Evolutionary conservation across 2,888 invertebrate species (phyloP).

Genomic region (Ceraclea dissimilis): DNA sequence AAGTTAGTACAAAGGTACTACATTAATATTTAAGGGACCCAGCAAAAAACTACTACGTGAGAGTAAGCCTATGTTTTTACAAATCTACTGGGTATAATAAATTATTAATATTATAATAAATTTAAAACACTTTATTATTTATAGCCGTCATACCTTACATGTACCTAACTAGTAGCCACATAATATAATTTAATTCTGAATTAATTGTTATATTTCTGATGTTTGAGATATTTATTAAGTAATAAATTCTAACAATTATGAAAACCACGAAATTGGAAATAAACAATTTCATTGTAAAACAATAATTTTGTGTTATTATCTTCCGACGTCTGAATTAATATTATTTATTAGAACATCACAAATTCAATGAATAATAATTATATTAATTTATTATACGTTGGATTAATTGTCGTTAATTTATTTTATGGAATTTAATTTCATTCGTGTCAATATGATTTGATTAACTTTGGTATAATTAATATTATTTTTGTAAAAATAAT

Average conservation of each 20-base stretch:
- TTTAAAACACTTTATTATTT: too few relatives aligned
- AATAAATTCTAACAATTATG: slow-evolving; percentile 1
- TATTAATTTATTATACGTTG: neutral
- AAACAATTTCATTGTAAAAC: neutral
- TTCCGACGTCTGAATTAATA: neutral
- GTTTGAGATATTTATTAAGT: neutral
- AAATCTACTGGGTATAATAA: too few relatives aligned
- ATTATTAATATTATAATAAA: too few relatives aligned
- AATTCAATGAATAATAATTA: neutral
- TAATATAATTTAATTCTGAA: neutral
- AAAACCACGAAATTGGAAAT: slow-evolving; percentile 1
- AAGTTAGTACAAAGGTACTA: too few relatives aligned
- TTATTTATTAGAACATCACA: too few relatives aligned
- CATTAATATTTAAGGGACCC: too few relatives aligned
- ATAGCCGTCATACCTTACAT: too few relatives aligned
- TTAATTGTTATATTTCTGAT: neutral
- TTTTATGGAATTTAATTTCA: neutral
- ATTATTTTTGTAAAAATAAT: too few relatives aligned
- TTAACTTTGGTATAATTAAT: too few relatives aligned
- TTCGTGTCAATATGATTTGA: neutral
- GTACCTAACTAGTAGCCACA: too few relatives aligned
- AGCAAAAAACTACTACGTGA: too few relatives aligned
- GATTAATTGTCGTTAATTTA: neutral
- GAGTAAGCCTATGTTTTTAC: too few relatives aligned
- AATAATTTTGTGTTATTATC: neutral